Evolutionary conservation across 2,797 vertebrate genomes (phyloP).

Genomic region (Margarornis squamiger): DNA sequence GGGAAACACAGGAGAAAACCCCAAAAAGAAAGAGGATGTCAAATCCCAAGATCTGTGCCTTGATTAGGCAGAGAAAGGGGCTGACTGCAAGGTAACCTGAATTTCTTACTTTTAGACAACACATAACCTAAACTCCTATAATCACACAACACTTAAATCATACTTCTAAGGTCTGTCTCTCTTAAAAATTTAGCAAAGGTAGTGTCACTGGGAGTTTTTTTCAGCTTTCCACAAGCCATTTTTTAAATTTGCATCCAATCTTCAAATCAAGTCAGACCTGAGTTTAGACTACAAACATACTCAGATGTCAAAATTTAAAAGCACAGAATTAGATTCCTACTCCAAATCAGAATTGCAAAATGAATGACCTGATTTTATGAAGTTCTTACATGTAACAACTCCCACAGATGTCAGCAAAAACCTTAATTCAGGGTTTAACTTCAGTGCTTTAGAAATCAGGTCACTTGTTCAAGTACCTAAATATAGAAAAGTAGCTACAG

Average conservation of each 20-base stretch:
- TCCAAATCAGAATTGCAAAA: not conserved
- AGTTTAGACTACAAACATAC: not conserved
- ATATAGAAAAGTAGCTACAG: not conserved
- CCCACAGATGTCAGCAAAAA: constrained; percentile 23
- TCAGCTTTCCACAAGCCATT: not conserved
- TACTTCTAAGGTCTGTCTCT: not conserved
- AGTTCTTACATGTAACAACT: not conserved
- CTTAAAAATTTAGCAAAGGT: not conserved
- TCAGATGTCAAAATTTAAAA: not conserved
- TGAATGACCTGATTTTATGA: constrained; percentile 35
- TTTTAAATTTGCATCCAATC: not conserved
- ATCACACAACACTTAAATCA: not conserved
- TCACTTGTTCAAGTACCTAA: constrained; percentile 19
- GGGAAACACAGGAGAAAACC: not conserved
- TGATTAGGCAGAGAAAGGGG: not conserved
- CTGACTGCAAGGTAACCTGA: not conserved
- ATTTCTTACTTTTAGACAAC: not conserved
- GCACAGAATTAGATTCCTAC: not conserved
- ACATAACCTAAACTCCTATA: not conserved
- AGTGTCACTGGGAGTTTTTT: not conserved
- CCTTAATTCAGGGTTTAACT: not conserved
- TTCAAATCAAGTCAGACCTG: not conserved
- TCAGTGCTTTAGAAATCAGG: constrained; percentile 21
- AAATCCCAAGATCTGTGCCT: not conserved
- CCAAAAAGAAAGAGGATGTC: not conserved